Evolutionary conservation across 2,113 vertebrate genomes (phyloP).

Genomic region (Microcebus jonahi): DNA sequence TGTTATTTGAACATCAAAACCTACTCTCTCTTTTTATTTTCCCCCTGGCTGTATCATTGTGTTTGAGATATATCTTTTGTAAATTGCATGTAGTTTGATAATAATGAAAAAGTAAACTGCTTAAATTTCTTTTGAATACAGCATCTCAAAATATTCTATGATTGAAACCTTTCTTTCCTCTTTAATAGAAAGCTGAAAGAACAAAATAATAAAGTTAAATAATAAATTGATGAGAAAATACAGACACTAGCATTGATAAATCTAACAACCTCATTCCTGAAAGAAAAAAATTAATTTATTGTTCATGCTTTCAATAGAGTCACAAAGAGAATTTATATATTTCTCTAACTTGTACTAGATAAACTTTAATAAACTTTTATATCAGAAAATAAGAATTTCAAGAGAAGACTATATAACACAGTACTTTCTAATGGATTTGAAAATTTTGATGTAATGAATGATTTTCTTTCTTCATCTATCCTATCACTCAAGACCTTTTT

Average conservation of each 20-base stretch:
- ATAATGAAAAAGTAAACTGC: background rate
- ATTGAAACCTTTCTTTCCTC: background rate
- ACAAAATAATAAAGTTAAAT: background rate
- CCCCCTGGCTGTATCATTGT: background rate
- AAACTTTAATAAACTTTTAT: background rate
- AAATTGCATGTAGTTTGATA: background rate
- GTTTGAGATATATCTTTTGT: background rate
- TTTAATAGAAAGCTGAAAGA: background rate
- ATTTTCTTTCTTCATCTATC: background rate
- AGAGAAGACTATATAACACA: too few species aligned
- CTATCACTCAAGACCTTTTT: background rate
- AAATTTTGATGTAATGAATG: background rate
- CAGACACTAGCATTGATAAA: background rate
- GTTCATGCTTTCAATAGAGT: background rate
- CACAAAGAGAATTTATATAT: background rate
- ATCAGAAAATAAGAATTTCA: background rate
- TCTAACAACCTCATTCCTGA: background rate
- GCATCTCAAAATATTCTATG: background rate
- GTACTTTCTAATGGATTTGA: background rate
- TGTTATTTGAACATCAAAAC: background rate
- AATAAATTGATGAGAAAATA: background rate
- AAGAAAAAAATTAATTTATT: background rate
- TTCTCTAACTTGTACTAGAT: background rate
- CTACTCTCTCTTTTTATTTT: background rate
- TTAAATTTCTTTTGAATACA: background rate